Percentiles rank a stretch among this genome's conserved stretches.
Evolutionary conservation across 2,888 invertebrate genomes (phyloP).

Genomic region (Lycocerus yunnanus): DNA sequence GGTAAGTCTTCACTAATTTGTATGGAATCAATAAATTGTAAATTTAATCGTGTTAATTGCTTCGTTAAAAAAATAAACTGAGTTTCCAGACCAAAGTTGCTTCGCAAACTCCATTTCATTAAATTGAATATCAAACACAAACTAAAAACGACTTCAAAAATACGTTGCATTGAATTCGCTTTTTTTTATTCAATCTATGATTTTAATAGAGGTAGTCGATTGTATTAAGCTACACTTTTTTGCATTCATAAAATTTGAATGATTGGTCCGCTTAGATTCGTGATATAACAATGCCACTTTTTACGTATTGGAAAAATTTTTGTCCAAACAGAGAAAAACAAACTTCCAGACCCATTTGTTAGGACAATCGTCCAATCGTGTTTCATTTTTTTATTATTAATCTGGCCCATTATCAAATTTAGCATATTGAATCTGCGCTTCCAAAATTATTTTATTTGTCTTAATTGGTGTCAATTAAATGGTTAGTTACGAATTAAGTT

Average conservation of each 20-base stretch:
- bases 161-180: not conserved
- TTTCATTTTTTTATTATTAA: not conserved
- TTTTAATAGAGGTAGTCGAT: not conserved
- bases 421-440: too few species aligned
- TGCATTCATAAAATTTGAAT: not conserved
- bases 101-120: not conserved
- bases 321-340: not conserved
- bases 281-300: not conserved
- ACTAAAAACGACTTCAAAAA: not conserved
- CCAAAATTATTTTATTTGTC: too few species aligned
- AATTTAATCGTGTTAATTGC: constrained; percentile 1
- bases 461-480: too few species aligned
- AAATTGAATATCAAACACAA: not conserved
- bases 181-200: not conserved
- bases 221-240: not conserved
- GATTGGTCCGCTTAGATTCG: not conserved
- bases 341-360: not conserved
- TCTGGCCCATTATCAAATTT: too few species aligned
- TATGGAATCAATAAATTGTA: not conserved
- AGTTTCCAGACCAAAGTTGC: not conserved
- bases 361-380: not conserved
- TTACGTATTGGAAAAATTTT: not conserved
- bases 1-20: not conserved
- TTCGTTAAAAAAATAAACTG: not conserved
- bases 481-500: too few species aligned